Evolutionary conservation across 2,888 invertebrate species (phyloP), one percentile per base, ranked within the genome.

Genomic region (Antheraea yamamai): DNA sequence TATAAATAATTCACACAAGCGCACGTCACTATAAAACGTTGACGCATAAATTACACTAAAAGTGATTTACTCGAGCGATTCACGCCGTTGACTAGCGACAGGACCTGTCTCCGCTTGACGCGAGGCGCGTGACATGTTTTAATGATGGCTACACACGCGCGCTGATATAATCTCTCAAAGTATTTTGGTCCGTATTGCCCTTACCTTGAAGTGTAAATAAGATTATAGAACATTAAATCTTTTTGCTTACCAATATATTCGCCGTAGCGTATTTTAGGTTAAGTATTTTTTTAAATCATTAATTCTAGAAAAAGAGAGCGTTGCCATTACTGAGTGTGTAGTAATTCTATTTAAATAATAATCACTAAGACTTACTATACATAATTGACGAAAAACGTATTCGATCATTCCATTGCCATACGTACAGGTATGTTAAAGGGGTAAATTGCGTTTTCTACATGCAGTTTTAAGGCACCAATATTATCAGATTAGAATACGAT

Each of bases 41-140:
- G 82, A 81, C 16, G 89, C 92, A 91, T 93, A 93, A 92, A 94
- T 93, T 92, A 93, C 92, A 91, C 91, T 90, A 92, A 89, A 92
- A 92, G 92, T 93, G 92, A 94, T 93, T 93, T 93, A 93, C 91
- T 92, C 87, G 79, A 87, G 87, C 89, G 86, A 89, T 91, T 92
- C 92, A 92, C 89, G 90, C 86, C 86, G 87, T 86, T 84, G 90
- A 88, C 91, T 90, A 89, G 90, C 89, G 86, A 85, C 84, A 88
- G 87, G 87, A 85, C 89, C 88, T 88, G 91, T 87, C 91, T 88
- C 88, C 89, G 88, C 86, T 84, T 84, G 89, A 87, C 87, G 16
- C 30, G 16, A 26, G 30, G 30, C 64, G 64, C 64, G 64, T 66
- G 64, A 66, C 64, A 66, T 66, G 30, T 66, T 66, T 66, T 30